Percentiles rank a stretch among this genome's conserved stretches.
Conservation (phyloP, 2,888 invertebrate species). For the Deilephila elpenor region DNA sequence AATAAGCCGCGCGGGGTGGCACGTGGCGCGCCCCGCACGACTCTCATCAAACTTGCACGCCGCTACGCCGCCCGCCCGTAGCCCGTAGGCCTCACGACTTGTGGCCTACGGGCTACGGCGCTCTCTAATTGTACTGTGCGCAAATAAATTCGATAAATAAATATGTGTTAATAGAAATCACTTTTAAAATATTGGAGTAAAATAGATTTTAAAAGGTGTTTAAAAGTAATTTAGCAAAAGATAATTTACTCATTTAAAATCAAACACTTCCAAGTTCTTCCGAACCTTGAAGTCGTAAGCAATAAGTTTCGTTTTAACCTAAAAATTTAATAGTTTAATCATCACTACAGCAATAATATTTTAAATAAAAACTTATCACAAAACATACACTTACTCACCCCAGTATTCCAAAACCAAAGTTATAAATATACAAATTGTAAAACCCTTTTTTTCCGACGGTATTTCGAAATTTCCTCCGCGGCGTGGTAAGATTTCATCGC, state of each 20-base stretch:
- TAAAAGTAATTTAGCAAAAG: too few species aligned
- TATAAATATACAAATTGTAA: background rate
- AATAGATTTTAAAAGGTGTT: too few species aligned
- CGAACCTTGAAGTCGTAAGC: too few species aligned
- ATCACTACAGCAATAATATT: too few species aligned
- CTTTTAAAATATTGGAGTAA: too few species aligned
- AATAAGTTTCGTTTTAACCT: too few species aligned
- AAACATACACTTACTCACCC: background rate
- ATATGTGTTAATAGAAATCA: background rate
- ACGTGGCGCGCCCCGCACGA: constrained; percentile 60
- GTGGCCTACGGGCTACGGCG: constrained; percentile 55
- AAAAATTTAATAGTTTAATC: too few species aligned
- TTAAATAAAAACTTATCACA: background rate
- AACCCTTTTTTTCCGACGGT: constrained; percentile 54
- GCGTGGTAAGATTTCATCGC: constrained; percentile 31
- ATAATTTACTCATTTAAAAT: too few species aligned
- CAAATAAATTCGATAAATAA: constrained; percentile 37
- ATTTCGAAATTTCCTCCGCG: constrained; percentile 51
- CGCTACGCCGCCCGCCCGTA: constrained; percentile 38
- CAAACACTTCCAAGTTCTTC: too few species aligned
- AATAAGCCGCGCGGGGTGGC: constrained; percentile 60
- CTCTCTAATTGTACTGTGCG: constrained; percentile 51
- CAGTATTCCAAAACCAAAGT: background rate
- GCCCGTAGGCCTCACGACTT: constrained; percentile 48
- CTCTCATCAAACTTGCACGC: constrained; percentile 78